Conservation (phyloP, 2,113 vertebrate species). For the Pithys albifrons region DNA sequence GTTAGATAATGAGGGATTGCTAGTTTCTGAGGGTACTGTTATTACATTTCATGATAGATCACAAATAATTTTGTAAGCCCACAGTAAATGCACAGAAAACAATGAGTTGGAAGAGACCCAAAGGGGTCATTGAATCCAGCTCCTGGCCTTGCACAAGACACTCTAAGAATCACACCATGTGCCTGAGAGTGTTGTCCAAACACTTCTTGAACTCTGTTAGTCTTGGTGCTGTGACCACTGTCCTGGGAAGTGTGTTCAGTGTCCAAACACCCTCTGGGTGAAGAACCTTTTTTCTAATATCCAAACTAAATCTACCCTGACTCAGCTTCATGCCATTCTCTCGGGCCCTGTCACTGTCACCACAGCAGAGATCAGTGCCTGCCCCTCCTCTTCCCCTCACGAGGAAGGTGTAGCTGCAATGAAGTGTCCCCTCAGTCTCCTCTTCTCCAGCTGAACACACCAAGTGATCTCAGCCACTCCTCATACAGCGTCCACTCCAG, state of each 20-base stretch:
- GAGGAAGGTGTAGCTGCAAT: neutral
- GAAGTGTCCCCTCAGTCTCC: neutral
- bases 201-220: neutral
- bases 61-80: neutral
- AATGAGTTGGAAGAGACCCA: neutral
- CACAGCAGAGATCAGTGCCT: neutral
- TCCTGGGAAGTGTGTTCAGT: neutral
- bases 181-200: neutral
- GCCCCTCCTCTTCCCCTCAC: too few species aligned
- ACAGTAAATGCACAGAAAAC: neutral
- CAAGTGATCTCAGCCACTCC: neutral
- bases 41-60: neutral
- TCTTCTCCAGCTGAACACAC: neutral
- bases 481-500: neutral
- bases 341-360: neutral
- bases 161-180: rapidly evolving
- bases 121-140: neutral
- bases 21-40: neutral
- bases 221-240: neutral
- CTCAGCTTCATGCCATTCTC: neutral
- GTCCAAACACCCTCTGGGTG: neutral
- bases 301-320: neutral
- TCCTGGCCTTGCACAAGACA: neutral
- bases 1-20: neutral
- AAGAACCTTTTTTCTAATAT: neutral